Percentiles rank a stretch among this genome's conserved stretches.
Conservation (phyloP, 1,140 invertebrate genomes). For the Agrilus planipennis region DNA sequence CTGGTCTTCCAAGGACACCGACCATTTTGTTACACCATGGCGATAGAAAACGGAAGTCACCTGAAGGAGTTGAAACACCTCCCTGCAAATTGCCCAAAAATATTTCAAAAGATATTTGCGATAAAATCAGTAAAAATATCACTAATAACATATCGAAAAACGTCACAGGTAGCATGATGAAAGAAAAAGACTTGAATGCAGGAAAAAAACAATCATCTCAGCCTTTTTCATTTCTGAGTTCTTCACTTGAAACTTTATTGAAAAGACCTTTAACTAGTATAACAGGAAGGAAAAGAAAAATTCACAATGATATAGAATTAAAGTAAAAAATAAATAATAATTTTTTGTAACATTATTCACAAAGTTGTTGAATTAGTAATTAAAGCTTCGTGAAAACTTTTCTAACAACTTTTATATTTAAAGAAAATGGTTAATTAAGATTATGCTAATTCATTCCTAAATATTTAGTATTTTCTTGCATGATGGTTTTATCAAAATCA, state of each 20-base stretch:
- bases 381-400: no score
- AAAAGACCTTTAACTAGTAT: constrained; percentile 11
- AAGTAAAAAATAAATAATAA: constrained; percentile 14
- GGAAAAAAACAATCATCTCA: neutral
- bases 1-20: constrained; percentile 19
- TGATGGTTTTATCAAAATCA: no score
- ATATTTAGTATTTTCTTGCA: no score
- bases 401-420: no score
- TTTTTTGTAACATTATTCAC: no score
- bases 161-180: neutral
- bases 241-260: constrained; percentile 14
- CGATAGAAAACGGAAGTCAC: constrained; percentile 29
- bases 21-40: no score
- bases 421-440: no score
- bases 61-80: no score
- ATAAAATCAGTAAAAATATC: constrained; percentile 9
- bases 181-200: constrained; percentile 5
- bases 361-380: no score
- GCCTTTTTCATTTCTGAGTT: constrained; percentile 8
- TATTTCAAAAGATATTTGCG: constrained; percentile 3
- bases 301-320: constrained; percentile 21
- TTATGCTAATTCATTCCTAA: no score
- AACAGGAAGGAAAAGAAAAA: constrained; percentile 23
- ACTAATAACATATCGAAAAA: constrained; percentile 4
- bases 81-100: constrained; percentile 19